Base-by-base conservation (phyloP, 2,888 invertebrate genomes). In the Adelognathus sp. region DNA sequence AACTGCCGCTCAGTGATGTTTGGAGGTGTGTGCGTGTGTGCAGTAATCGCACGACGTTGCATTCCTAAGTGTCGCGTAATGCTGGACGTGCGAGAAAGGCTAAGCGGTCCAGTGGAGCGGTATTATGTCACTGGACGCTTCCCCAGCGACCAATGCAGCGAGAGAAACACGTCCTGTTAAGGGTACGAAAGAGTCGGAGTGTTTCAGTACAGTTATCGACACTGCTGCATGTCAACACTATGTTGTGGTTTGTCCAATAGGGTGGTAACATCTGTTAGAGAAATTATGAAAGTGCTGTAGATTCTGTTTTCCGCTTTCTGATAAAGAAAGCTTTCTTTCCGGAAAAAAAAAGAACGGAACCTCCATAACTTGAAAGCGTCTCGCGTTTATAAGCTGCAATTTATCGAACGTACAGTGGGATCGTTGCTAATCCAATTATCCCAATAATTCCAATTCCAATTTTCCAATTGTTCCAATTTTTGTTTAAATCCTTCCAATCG, bases 31-130 rank as follows among this genome's bases (percentile, higher is more conserved):
- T 41, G 14, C 14, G 29, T 33, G 33, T 36, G 52, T 46, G 41
- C 41, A 16, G 18, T 63, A 6, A 63, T 18, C 56, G 64, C 27
- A 29, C 21, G 44, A 46, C 69, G 36, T 44, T 33, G 39, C 70
- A 69, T 76, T 76, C 76, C 76, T 21, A 5, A 70, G 64, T 76
- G 56, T 76, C 70, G 70, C 50, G 63, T 70, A 76, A 70, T 50
- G 56, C 70, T 29, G 63, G 50, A 76, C 61, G 61, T 56, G 75
- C 41, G 7, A 3, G 54, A 21, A 11, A 36, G 36, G 2, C 33
- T 21, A 36, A 52, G 50, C 31, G 21, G 52, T 16, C 31, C 14
- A 16, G 11, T 36, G 29, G 36, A 63, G 29, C 27, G 39, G 44
- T 54, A 69, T 70, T 64, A 70, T 64, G 70, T 70, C 70, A 76